Evolutionary conservation across 2,888 invertebrate genomes (phyloP).

Genomic region (Orthosia gothica): DNA sequence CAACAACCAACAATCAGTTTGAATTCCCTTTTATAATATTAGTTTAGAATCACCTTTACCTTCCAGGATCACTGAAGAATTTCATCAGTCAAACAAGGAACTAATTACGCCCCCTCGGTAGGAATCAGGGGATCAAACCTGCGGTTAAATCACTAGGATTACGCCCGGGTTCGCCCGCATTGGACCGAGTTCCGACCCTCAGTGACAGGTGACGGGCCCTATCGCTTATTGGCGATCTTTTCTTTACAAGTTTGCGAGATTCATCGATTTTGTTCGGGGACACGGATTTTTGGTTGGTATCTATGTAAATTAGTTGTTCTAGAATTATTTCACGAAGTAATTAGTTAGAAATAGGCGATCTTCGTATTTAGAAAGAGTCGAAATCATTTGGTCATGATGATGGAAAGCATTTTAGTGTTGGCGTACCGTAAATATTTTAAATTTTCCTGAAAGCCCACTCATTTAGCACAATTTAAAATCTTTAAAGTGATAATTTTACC

Average conservation of each 20-base stretch:
- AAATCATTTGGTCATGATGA: too few species aligned
- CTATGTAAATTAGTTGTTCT: slow-evolving; percentile 12
- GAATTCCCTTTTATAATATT: neutral
- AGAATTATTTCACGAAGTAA: neutral
- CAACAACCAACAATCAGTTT: too few species aligned
- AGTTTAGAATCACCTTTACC: neutral
- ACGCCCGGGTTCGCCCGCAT: slow-evolving; percentile 60
- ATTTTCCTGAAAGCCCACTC: too few species aligned
- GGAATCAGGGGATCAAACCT: slow-evolving; percentile 55
- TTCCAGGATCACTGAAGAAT: slow-evolving; percentile 35
- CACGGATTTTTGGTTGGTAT: neutral
- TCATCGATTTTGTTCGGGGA: slow-evolving; percentile 58
- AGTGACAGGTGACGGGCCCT: slow-evolving; percentile 68
- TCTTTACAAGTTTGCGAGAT: slow-evolving; percentile 63
- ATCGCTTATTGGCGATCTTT: slow-evolving; percentile 66
- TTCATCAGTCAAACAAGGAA: slow-evolving; percentile 63
- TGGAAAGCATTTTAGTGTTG: too few species aligned
- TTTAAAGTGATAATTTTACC: too few species aligned
- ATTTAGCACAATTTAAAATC: too few species aligned
- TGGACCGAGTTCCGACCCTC: slow-evolving; percentile 55
- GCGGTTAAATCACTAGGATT: slow-evolving; percentile 57
- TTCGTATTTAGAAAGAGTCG: too few species aligned
- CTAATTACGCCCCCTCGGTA: slow-evolving; percentile 58
- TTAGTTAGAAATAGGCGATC: too few species aligned
- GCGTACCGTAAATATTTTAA: too few species aligned